These are phyloP conservation scores for Chloropsis hardwickii DNA, from an alignment of 2,113 vertebrate genomes.

Conservation along the genomic window DNA sequence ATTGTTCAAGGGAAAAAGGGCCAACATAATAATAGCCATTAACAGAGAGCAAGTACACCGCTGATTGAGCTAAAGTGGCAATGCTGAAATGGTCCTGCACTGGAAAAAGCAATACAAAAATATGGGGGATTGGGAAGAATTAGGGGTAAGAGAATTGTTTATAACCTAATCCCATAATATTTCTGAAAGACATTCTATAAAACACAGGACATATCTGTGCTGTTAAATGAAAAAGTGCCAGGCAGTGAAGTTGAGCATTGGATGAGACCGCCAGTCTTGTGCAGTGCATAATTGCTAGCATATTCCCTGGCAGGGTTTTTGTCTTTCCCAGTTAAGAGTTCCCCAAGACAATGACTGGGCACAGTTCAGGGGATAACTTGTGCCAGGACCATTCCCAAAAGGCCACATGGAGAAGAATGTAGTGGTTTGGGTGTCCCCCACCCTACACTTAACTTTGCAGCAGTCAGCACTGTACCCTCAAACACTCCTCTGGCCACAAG, in stretches of 20 bases:
- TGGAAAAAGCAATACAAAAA: not conserved
- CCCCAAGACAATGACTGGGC: constrained; percentile 56
- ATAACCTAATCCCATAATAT: not conserved
- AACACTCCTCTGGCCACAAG: not conserved
- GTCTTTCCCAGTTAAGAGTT: not conserved
- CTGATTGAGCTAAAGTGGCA: not conserved
- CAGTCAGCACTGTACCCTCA: not conserved
- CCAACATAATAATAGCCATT: not conserved
- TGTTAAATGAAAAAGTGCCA: not conserved
- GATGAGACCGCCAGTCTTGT: not conserved
- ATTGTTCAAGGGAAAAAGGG: not conserved
- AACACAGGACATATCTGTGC: not conserved
- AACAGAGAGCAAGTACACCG: not conserved
- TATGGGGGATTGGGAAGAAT: not conserved
- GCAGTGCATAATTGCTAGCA: constrained; percentile 33
- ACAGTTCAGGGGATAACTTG: not conserved
- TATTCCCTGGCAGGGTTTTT: not conserved
- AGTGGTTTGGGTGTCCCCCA: not conserved
- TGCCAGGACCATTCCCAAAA: constrained; percentile 25
- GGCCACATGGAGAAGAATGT: constrained; percentile 7
- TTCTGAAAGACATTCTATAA: not conserved
- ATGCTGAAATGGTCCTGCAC: not conserved
- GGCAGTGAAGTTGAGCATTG: not conserved
- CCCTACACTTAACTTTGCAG: not conserved
- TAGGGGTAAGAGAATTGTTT: not conserved